Evolutionary conservation across 2,888 invertebrate species (phyloP).

Genomic region (Amblyteles armatorius): DNA sequence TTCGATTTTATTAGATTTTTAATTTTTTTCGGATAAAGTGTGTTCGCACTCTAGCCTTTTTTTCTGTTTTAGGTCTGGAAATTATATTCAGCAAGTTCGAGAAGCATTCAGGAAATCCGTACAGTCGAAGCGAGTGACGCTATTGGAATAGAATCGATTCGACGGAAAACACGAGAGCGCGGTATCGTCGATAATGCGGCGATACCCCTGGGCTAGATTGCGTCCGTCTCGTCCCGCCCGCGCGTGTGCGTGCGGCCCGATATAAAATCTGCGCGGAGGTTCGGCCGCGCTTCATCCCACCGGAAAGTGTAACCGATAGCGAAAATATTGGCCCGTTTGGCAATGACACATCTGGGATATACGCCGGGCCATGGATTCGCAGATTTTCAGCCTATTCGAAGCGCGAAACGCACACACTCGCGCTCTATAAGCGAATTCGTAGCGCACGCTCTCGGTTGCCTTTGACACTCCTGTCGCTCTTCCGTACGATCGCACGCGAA

Average conservation of each 20-base stretch:
- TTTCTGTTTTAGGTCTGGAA: constrained; percentile 2
- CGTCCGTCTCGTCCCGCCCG: constrained; percentile 14
- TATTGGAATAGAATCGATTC: constrained; percentile 35
- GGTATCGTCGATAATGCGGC: constrained; percentile 66
- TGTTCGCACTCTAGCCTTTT: neutral
- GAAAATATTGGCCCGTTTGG: constrained; percentile 66
- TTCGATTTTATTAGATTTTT: no score
- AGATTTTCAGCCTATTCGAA: constrained; percentile 1
- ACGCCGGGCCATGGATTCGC: constrained; percentile 12
- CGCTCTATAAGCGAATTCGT: constrained; percentile 13
- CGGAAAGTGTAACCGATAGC: constrained; percentile 69
- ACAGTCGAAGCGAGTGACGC: neutral
- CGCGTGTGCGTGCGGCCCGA: constrained; percentile 20
- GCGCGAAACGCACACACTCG: neutral
- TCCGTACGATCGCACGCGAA: constrained; percentile 72
- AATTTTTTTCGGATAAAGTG: no score
- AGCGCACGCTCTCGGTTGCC: constrained; percentile 64
- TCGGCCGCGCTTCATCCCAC: constrained; percentile 22
- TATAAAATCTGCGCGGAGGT: constrained; percentile 53
- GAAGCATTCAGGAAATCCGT: neutral
- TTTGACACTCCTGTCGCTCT: constrained; percentile 76
- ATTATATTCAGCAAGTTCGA: neutral
- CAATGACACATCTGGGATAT: constrained; percentile 65
- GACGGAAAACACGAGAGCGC: constrained; percentile 25
- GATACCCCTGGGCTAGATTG: constrained; percentile 62